phyloP scores from a whole-genome alignment of 2,797 vertebrate species.

The Iguana delicatissima region DNA sequence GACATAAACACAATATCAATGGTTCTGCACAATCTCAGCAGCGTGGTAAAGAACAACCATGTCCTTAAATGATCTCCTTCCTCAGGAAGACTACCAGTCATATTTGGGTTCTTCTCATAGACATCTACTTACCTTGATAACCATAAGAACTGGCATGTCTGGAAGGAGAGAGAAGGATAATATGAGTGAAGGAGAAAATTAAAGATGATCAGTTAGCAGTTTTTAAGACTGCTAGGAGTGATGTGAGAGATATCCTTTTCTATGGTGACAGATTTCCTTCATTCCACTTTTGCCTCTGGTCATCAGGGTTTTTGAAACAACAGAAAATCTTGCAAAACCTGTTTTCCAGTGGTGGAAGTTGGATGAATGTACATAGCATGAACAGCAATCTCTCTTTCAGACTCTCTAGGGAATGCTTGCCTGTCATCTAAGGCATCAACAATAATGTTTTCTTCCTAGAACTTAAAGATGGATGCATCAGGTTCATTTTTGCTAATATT shows the following conservation, averaged over 20 bases:
- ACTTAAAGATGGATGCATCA: too few species aligned
- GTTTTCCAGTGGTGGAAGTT: neutral
- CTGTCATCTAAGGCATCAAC: neutral
- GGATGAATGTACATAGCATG: neutral
- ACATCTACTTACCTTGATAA: neutral
- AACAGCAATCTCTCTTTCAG: neutral
- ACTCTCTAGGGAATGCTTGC: neutral
- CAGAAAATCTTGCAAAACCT: neutral
- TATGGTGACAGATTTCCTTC: constrained; percentile 3
- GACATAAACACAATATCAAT: too few species aligned
- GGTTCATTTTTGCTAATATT: neutral
- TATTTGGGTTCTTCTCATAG: neutral
- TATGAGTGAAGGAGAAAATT: neutral
- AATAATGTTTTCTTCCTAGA: too few species aligned
- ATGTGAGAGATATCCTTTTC: neutral
- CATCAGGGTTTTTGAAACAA: constrained; percentile 7
- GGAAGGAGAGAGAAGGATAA: neutral
- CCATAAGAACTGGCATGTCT: neutral
- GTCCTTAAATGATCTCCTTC: neutral
- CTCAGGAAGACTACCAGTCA: neutral
- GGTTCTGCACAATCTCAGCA: neutral
- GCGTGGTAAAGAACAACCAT: neutral
- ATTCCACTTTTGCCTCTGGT: neutral
- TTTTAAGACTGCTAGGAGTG: neutral
- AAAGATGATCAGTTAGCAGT: neutral